Percentiles rank a stretch among this genome's conserved stretches.
phyloP scores from a whole-genome alignment of 2,113 vertebrate genomes.

The Oenanthe oenanthe region DNA sequence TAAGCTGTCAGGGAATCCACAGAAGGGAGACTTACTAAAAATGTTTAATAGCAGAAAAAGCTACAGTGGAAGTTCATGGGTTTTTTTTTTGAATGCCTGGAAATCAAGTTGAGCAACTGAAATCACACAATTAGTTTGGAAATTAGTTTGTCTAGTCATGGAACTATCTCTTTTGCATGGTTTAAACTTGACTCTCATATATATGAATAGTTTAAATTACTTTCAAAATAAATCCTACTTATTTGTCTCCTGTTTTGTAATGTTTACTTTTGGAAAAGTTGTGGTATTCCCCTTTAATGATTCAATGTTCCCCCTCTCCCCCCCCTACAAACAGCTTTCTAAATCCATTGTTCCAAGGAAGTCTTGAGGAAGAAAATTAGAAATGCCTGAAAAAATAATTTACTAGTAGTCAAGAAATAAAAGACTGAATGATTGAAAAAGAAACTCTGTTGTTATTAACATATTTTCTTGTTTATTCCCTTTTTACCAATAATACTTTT shows the following conservation, averaged over 20 bases:
- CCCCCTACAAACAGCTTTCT: background rate
- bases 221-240: background rate
- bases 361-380: background rate
- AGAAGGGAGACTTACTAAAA: background rate
- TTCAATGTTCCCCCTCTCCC: background rate
- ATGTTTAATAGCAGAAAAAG: background rate
- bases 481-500: background rate
- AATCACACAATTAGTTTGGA: background rate
- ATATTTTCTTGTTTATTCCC: background rate
- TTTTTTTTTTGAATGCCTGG: background rate
- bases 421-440: background rate
- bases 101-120: background rate
- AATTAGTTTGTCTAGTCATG: background rate
- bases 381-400: background rate
- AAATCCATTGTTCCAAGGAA: background rate
- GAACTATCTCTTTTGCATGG: background rate
- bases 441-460: background rate
- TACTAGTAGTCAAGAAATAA: background rate
- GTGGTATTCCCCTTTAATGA: background rate
- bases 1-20: background rate
- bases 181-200: background rate
- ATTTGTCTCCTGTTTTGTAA: background rate
- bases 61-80: background rate
- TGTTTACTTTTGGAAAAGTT: background rate
- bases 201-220: background rate